Evolutionary conservation across 2,797 vertebrate genomes (phyloP).

Genomic region (Oreochromis mossambicus): DNA sequence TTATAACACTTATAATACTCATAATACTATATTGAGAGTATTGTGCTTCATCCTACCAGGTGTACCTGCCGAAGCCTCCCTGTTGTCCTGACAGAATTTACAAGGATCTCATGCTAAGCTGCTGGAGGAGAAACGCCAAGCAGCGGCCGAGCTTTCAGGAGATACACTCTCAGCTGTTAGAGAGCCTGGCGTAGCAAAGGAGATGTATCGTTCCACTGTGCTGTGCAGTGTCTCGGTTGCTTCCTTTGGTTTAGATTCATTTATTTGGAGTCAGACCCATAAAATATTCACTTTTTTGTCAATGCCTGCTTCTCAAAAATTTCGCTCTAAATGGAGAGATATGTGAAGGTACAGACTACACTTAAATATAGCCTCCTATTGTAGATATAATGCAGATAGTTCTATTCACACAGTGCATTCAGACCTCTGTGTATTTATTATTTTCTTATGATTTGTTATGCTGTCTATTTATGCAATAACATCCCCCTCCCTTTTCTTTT

Average conservation of each 20-base stretch:
- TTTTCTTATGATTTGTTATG: constrained; percentile 9
- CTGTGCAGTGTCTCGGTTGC: background rate
- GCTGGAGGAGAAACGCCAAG: constrained; percentile 93
- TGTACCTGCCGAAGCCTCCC: constrained; percentile 86
- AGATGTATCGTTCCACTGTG: background rate
- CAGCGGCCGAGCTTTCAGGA: constrained; percentile 90
- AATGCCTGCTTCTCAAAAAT: background rate
- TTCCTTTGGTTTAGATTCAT: background rate
- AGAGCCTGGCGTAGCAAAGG: constrained; percentile 60
- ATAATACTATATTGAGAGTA: background rate
- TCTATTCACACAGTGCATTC: background rate
- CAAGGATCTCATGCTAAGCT: constrained; percentile 88
- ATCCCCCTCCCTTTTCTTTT: background rate
- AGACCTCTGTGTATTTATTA: constrained; percentile 50
- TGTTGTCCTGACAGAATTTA: constrained; percentile 88
- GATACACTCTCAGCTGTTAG: constrained; percentile 82
- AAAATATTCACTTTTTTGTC: background rate
- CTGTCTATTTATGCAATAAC: constrained; percentile 39
- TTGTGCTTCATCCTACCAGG: constrained; percentile 60
- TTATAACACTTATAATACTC: background rate
- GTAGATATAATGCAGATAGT: constrained; percentile 28
- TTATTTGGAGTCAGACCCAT: background rate
- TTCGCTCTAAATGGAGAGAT: constrained; percentile 30
- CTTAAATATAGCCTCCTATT: constrained; percentile 27
- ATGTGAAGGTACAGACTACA: background rate